phyloP scores from a whole-genome alignment of 2,797 vertebrate genomes.

The Sebastes hubbsi region DNA sequence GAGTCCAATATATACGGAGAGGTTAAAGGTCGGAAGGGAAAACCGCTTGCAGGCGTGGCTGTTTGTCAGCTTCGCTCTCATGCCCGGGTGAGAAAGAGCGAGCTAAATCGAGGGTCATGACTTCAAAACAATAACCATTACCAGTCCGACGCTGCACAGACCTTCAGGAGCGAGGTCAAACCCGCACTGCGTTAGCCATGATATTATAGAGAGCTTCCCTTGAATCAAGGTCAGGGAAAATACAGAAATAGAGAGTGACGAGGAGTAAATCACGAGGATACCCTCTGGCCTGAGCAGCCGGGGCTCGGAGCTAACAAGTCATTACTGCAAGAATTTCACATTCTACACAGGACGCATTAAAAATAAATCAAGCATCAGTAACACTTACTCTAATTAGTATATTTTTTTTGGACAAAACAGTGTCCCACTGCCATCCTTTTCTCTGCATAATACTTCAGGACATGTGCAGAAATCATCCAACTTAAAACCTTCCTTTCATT shows the following conservation, averaged over 20 bases:
- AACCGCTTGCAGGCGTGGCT: constrained; percentile 36
- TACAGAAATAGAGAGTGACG: constrained; percentile 17
- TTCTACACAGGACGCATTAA: constrained; percentile 36
- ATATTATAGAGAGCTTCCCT: constrained; percentile 22
- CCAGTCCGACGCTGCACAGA: constrained; percentile 10
- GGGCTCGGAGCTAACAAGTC: constrained; percentile 46
- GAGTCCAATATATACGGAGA: constrained; percentile 7
- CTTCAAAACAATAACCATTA: constrained; percentile 66
- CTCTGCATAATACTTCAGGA: neutral
- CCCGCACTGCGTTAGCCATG: neutral
- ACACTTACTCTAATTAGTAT: constrained; percentile 18
- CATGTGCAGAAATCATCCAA: neutral
- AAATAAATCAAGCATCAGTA: constrained; percentile 46
- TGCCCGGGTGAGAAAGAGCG: constrained; percentile 8
- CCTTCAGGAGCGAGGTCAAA: constrained; percentile 49
- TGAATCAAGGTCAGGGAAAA: constrained; percentile 50
- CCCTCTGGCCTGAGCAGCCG: constrained; percentile 43
- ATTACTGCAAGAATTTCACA: constrained; percentile 37
- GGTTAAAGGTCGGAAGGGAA: constrained; percentile 50
- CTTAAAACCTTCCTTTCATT: constrained; percentile 2
- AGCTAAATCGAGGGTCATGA: constrained; percentile 47
- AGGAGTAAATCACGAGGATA: constrained; percentile 52
- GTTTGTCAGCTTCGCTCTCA: constrained; percentile 56
- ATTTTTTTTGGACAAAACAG: constrained; percentile 3
- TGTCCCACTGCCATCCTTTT: neutral